Evolutionary conservation across 1,140 invertebrate genomes (phyloP).

Genomic region (Ceratina australensis): DNA sequence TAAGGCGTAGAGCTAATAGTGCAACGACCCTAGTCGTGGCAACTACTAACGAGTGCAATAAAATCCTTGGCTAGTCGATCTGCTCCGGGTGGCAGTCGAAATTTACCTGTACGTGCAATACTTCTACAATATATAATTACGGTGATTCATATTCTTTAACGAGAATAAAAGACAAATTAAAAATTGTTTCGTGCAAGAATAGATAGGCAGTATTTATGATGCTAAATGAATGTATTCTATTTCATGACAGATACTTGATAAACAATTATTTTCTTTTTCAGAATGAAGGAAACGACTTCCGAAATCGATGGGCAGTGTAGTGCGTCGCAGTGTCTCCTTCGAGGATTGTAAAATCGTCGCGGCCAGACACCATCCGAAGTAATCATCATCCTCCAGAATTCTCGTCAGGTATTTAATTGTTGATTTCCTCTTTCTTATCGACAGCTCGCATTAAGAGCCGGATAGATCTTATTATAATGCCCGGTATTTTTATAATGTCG

Average conservation of each 20-base stretch:
- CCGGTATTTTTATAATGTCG: conserved; percentile 27
- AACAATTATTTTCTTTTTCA: not conserved
- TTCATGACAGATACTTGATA: not conserved
- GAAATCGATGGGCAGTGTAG: conserved; percentile 31
- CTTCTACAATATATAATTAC: too few relatives aligned
- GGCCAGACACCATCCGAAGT: conserved; percentile 22
- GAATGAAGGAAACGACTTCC: conserved; percentile 11
- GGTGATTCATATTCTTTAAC: too few relatives aligned
- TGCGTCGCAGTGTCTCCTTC: conserved; percentile 46
- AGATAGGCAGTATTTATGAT: not conserved
- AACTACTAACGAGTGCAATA: not conserved
- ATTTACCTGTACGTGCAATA: too few relatives aligned
- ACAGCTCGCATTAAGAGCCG: conserved; percentile 6
- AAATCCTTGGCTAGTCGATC: not conserved
- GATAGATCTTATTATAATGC: conserved; percentile 49
- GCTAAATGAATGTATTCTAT: not conserved
- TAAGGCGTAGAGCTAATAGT: conserved; percentile 33
- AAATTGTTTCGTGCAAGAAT: too few relatives aligned
- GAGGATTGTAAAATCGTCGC: conserved; percentile 33
- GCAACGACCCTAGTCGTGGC: conserved; percentile 36
- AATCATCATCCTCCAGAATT: not conserved
- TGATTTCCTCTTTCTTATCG: not conserved
- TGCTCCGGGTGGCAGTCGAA: too few relatives aligned
- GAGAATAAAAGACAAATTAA: too few relatives aligned
- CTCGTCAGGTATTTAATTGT: conserved; percentile 37